Conservation (phyloP, 2,797 vertebrate genomes). For the Ctenopoma multispine region DNA sequence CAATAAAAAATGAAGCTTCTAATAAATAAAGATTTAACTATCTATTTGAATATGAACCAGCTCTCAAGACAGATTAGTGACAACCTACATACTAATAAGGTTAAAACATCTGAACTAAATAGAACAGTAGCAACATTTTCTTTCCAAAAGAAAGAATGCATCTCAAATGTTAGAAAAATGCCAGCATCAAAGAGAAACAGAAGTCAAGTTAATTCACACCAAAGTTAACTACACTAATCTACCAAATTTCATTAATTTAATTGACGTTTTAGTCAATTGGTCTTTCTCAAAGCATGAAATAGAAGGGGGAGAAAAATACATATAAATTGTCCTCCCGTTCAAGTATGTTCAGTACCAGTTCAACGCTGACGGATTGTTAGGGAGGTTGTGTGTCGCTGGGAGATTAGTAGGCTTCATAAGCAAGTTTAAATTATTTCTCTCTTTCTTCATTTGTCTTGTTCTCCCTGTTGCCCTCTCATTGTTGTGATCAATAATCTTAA, state of each 20-base stretch:
- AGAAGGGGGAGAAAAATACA: no score
- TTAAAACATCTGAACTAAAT: constrained; percentile 2
- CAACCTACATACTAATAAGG: not conserved
- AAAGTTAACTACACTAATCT: no score
- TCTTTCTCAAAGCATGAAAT: no score
- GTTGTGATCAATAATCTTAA: constrained; percentile 73
- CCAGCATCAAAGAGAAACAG: not conserved
- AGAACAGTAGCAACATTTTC: not conserved
- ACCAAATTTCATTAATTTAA: no score
- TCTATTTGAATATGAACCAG: no score
- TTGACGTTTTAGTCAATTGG: no score
- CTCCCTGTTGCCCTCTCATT: constrained; percentile 57
- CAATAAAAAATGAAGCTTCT: no score
- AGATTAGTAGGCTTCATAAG: constrained; percentile 55
- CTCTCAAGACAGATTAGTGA: not conserved
- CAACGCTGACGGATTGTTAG: constrained; percentile 34
- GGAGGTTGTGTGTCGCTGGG: constrained; percentile 43
- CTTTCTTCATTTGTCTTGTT: constrained; percentile 38
- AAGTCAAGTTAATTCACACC: no score
- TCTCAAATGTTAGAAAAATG: not conserved
- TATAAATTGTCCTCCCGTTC: no score
- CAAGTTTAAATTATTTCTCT: constrained; percentile 26
- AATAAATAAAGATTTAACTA: no score
- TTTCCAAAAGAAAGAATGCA: not conserved
- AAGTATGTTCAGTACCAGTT: constrained; percentile 30